Evolutionary conservation across 23 tunicate species (phyloP), one percentile per base, ranked within the genome.

Genomic region (Pegea sp.): DNA sequence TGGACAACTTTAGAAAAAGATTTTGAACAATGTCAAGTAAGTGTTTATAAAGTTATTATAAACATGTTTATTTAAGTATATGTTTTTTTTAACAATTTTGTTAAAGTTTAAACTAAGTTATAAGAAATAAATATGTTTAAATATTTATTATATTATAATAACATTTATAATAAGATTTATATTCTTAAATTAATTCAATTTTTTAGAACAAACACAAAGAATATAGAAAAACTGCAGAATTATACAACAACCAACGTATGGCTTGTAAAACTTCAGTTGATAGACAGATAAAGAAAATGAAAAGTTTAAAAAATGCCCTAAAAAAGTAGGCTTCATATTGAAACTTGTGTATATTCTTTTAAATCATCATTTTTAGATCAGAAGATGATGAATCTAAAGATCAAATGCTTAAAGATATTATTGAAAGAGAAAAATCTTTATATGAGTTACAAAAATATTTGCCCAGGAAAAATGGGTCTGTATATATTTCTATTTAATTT

Each of bases 381-480:
- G 54, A 64, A 3, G 59, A 68, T 21, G 55, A 55, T 54, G 64
- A 61, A 20, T 62, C 61, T 62, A 61, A 66, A 51, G 29, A 48
- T 33, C 65, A 80, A 33, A 59, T 84, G 22, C 33, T 84, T 3
- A 28, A 49, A 16, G 57, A 72, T 55, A 68, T 84, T 33, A 64
- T 62, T 13, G 76, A 84, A 56, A 49, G 59, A 20, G 60, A 52
- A 59, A 49, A 67, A 28, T 30, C 68, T 28, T 32, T 84, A 21
- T 53, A 67, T 29, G 72, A 73, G 19, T 23, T 62, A 5, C 51
- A 58, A 11, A 84, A 84, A 20, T 84, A 63, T 64, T 57, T 84
- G 54, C 95, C 95, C 28, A 38, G 61, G 29, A 84, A 84, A 44
- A 84, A 84, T 68, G 95, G 95, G 84, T 74, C 53, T 38, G 46